A percentile compares a stretch with the other conserved stretches of the same genome.
phyloP scores from a whole-genome alignment of 1,140 invertebrate species.

The Babylonia areolata region DNA sequence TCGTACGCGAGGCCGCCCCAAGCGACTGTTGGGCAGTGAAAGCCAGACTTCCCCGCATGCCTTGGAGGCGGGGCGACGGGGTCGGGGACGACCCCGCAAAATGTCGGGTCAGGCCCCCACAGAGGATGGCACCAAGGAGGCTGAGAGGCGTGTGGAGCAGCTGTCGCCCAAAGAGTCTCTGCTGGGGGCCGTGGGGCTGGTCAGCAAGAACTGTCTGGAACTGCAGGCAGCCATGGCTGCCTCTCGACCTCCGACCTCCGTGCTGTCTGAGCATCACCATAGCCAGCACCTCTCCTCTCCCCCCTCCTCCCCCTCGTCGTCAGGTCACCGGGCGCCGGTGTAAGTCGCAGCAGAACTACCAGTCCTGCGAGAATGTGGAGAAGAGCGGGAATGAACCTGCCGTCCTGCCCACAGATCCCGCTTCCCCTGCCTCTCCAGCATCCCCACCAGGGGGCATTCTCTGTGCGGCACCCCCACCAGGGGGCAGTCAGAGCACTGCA shows the following conservation, averaged over 20 bases:
- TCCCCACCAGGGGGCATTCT: too few relatives aligned
- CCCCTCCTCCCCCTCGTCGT: not conserved
- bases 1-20: conserved; percentile 30
- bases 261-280: not conserved
- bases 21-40: not conserved
- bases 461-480: too few relatives aligned
- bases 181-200: conserved; percentile 47
- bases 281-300: not conserved
- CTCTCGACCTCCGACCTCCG: not conserved
- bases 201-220: conserved; percentile 35
- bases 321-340: not conserved
- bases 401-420: too few relatives aligned
- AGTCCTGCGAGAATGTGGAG: not conserved
- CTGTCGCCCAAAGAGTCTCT: conserved; percentile 47
- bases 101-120: not conserved
- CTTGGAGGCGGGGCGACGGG: not conserved
- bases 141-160: not conserved
- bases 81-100: not conserved
- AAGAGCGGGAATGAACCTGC: not conserved
- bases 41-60: not conserved
- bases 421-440: too few relatives aligned
- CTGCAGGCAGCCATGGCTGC: not conserved
- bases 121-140: not conserved
- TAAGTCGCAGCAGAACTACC: not conserved
- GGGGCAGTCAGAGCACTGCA: too few relatives aligned